Evolutionary conservation across 2,888 invertebrate species (phyloP).

Genomic region (Antheraea yamamai): DNA sequence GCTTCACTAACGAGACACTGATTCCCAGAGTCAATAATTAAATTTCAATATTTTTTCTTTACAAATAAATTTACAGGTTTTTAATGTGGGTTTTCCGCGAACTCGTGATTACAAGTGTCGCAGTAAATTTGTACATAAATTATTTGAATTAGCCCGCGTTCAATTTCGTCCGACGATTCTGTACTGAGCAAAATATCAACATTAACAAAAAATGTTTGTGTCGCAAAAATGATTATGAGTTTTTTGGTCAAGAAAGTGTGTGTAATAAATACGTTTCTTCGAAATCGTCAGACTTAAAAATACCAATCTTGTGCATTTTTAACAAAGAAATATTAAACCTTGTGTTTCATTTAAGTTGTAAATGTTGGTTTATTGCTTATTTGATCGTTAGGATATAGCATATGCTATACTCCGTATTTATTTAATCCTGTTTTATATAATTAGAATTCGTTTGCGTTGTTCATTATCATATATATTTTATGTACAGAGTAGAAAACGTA

Average conservation of each 20-base stretch:
- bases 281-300: background rate
- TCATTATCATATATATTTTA: too few species aligned
- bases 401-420: background rate
- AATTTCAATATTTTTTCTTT: background rate
- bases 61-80: background rate
- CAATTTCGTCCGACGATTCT: background rate
- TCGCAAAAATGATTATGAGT: background rate
- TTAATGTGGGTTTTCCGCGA: background rate
- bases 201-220: background rate
- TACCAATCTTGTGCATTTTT: background rate
- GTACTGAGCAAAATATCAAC: background rate
- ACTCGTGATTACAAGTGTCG: background rate
- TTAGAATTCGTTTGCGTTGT: background rate
- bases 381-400: background rate
- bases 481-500: too few species aligned
- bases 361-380: background rate
- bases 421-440: background rate
- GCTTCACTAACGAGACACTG: slow-evolving; percentile 4
- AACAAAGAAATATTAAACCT: background rate
- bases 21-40: slow-evolving; percentile 9
- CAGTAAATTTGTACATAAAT: background rate
- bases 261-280: background rate
- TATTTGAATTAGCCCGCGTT: background rate
- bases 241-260: background rate
- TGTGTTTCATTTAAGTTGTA: background rate